A percentile compares a stretch with the other conserved stretches of the same genome.
Conservation (phyloP, 1,140 invertebrate species). For the Zophobas atratus region DNA sequence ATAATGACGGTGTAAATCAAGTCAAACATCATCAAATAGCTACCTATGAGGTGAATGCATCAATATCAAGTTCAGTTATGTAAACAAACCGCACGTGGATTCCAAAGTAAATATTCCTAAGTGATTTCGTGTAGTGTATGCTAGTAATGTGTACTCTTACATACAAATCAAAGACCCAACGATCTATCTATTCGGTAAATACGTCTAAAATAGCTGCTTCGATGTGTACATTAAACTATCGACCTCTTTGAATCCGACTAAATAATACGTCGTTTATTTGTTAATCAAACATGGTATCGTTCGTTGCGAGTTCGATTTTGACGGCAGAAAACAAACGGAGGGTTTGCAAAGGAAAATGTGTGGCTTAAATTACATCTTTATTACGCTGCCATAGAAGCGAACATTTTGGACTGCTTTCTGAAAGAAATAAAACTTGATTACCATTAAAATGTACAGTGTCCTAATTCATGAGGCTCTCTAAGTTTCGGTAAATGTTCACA, state of each 20-base stretch:
- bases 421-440: no score
- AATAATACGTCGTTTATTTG: conserved; percentile 45
- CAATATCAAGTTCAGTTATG: conserved; percentile 47
- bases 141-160: conserved; percentile 29
- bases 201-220: conserved; percentile 31
- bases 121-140: conserved; percentile 41
- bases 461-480: no score
- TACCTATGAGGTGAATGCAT: conserved; percentile 44
- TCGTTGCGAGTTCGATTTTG: conserved; percentile 7
- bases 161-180: conserved; percentile 40
- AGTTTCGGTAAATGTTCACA: no score
- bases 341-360: conserved; percentile 27
- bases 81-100: conserved; percentile 46
- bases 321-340: conserved; percentile 13
- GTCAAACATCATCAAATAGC: conserved; percentile 38
- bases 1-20: conserved; percentile 40
- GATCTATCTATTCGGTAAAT: conserved; percentile 39
- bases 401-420: background rate
- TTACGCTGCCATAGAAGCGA: background rate
- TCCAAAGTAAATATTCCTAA: conserved; percentile 47
- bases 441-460: no score
- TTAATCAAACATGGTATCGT: conserved; percentile 23
- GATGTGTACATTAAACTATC: conserved; percentile 40
- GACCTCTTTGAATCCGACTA: conserved; percentile 31
- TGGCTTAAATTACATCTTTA: background rate